Evolutionary conservation across 1,140 invertebrate genomes (phyloP).

Genomic region (Drepana arcuata): DNA sequence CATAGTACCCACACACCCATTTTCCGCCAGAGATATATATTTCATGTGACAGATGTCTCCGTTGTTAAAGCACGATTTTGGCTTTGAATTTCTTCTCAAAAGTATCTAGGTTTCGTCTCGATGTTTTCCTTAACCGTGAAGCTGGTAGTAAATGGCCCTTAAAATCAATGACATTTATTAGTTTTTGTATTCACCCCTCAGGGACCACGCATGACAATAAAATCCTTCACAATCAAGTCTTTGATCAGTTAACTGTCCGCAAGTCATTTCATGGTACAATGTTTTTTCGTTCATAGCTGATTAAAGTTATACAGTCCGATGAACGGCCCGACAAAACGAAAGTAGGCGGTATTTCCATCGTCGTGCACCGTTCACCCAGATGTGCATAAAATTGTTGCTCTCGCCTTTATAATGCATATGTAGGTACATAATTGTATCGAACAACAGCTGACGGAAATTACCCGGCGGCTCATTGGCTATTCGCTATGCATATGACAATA

Average conservation of each 20-base stretch:
- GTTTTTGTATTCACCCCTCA: too few relatives aligned
- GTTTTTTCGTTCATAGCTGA: constrained; percentile 41
- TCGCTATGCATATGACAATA: constrained; percentile 49
- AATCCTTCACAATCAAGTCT: too few relatives aligned
- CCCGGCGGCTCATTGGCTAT: constrained; percentile 33
- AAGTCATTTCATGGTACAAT: constrained; percentile 33
- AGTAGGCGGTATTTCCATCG: constrained; percentile 14
- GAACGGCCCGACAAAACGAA: constrained; percentile 18
- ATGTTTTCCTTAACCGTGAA: too few relatives aligned
- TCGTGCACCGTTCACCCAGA: constrained; percentile 5
- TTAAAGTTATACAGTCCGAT: constrained; percentile 34
- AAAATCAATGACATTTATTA: too few relatives aligned
- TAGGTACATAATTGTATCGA: not conserved
- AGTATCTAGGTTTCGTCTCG: too few relatives aligned
- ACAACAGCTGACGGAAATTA: constrained; percentile 27
- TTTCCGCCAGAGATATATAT: too few relatives aligned
- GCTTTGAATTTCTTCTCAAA: too few relatives aligned
- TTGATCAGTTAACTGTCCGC: constrained; percentile 44
- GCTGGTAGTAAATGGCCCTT: too few relatives aligned
- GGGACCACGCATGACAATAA: too few relatives aligned
- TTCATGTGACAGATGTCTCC: too few relatives aligned
- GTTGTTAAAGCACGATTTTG: too few relatives aligned
- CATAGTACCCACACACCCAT: too few relatives aligned
- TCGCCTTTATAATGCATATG: constrained; percentile 16
- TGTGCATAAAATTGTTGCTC: constrained; percentile 12